These are phyloP conservation scores for Dynastes tityus DNA, from an alignment of 2,888 invertebrate genomes.

Conservation along the genomic window DNA sequence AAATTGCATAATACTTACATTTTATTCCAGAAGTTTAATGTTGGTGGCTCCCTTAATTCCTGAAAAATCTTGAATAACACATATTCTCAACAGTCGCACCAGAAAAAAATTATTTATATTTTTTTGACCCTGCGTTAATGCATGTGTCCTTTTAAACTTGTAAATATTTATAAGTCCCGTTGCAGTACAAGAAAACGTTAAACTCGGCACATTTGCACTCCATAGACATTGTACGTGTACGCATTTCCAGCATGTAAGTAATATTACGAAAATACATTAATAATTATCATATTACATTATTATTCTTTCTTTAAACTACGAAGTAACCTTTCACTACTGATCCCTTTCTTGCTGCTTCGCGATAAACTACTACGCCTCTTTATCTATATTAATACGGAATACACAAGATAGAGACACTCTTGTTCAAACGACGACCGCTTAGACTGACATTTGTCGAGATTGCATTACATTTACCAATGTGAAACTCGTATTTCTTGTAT, in stretches of 20 bases:
- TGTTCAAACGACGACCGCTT: conserved; percentile 30
- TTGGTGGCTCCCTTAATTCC: not conserved
- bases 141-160: conserved; percentile 42
- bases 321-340: conserved; percentile 43
- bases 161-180: conserved; percentile 44
- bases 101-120: conserved; percentile 13
- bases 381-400: conserved; percentile 37
- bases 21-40: conserved; percentile 12
- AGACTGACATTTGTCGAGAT: conserved; percentile 43
- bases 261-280: conserved; percentile 28
- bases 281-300: conserved; percentile 35
- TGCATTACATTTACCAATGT: conserved; percentile 39
- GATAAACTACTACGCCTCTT: conserved; percentile 44
- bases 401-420: conserved; percentile 35
- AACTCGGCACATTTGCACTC: conserved; percentile 39
- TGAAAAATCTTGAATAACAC: not conserved
- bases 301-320: conserved; percentile 33
- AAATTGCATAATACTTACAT: conserved; percentile 35
- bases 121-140: conserved; percentile 16
- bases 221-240: not conserved
- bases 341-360: conserved; percentile 34
- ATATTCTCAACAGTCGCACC: conserved; percentile 3
- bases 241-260: conserved; percentile 14
- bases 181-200: conserved; percentile 36
- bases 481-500: conserved; percentile 47